A percentile compares a stretch with the other conserved stretches of the same genome.
Evolutionary conservation across 2,113 vertebrate species (phyloP).

Genomic region (Trichomycterus rosablanca): DNA sequence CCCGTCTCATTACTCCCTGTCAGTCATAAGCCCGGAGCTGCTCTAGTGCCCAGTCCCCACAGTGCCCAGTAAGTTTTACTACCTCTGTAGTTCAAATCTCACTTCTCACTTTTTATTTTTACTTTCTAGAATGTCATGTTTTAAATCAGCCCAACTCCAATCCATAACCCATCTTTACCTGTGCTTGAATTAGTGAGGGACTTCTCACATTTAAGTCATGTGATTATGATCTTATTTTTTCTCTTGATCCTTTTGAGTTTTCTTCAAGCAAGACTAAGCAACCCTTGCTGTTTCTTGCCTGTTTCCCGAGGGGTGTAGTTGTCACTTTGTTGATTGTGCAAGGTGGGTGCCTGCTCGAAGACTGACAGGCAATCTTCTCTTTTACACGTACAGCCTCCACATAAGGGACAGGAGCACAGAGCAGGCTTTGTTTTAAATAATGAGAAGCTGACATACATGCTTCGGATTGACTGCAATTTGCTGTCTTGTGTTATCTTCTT

Average conservation of each 20-base stretch:
- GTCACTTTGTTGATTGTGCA: slow-evolving; percentile 25
- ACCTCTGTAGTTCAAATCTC: slow-evolving; percentile 12
- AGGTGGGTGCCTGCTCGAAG: slow-evolving; percentile 5
- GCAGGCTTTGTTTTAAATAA: slow-evolving; percentile 30
- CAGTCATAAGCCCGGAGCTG: slow-evolving; percentile 23
- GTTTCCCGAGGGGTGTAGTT: slow-evolving; percentile 25
- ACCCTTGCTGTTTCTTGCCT: neutral
- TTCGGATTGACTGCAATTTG: slow-evolving; percentile 12
- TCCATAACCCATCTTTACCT: slow-evolving; percentile 39
- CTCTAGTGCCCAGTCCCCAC: slow-evolving; percentile 24
- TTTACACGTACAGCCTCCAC: slow-evolving; percentile 11
- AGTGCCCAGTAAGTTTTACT: slow-evolving; percentile 13
- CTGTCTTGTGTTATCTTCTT: slow-evolving; percentile 9
- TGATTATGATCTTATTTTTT: slow-evolving; percentile 19
- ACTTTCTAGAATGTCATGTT: slow-evolving; percentile 42
- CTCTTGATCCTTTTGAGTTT: too few relatives aligned
- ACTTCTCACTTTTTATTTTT: neutral
- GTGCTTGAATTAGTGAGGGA: neutral
- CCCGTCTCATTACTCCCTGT: slow-evolving; percentile 41
- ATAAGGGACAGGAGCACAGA: slow-evolving; percentile 7
- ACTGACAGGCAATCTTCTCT: slow-evolving; percentile 45
- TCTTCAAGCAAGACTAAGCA: neutral
- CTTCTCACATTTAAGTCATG: neutral
- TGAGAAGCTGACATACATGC: slow-evolving; percentile 22
- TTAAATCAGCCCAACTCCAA: slow-evolving; percentile 39